Evolutionary conservation across 1,140 invertebrate species (phyloP), one percentile per base, ranked within the genome.

Genomic region (Conus ventricosus): DNA sequence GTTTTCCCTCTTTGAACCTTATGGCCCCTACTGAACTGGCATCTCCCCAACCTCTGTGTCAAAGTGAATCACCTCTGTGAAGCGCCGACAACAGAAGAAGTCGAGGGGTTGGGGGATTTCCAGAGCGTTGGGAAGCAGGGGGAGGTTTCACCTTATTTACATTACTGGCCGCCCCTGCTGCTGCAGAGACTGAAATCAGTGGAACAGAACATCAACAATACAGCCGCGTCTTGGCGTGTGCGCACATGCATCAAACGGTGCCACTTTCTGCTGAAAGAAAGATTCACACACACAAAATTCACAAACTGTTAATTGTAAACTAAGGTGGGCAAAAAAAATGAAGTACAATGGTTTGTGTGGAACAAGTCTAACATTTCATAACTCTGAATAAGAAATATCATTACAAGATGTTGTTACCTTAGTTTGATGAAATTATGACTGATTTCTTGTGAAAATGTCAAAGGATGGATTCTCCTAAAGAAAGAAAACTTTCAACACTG

Each of bases 131-230:
- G 23, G 82, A 84, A n/a, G 82, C 54, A 10, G 82, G 82, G 7
- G 82, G 27, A 13, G 82, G 17, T 25, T 84, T 84, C 55, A 39
- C 23, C n/a, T 63, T 84, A 84, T 84, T 84, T 84, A 84, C 60
- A 84, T 20, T 27, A 54, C 82, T 84, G n/a, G 20, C 82, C 20
- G 82, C 82, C 23, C 53, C 82, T 27, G 55, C 82, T 27, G 55
- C 82, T 60, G 82, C 20, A 54, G 82, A 27, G 51, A 55, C 82
- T 84, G 82, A 63, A 84, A 84, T 20, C 80, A 81, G 13, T 20
- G 78, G 8, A 39, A 80, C 27, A 80, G 27, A 80, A n/a, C 13
- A 39, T 80, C 23, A 80, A 60, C 15, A 15, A 60, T 15, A 60
- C 0, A 15, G 15, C 4, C 15, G 57, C 15, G 0, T 60, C 57